Evolutionary conservation across 2,113 vertebrate genomes (phyloP), one percentile per base, ranked within the genome.

Genomic region (Silurus meridionalis): DNA sequence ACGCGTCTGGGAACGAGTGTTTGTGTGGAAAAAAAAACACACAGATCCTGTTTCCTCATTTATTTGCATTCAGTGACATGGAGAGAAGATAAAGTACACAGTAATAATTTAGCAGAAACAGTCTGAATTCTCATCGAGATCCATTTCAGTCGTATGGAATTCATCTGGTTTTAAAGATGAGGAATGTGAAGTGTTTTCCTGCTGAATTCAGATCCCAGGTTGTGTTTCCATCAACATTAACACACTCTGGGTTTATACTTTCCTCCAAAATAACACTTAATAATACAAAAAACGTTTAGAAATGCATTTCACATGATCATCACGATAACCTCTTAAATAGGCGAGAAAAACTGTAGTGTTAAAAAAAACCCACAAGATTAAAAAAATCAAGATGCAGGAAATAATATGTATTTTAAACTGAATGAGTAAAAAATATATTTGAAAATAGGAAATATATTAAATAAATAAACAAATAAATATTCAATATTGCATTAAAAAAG

Each of bases 1-100:
- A 78, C 55, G 28, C 8, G 64, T 69, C 50, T 58, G 25, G 75
- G 83, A 74, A 46, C 75, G 84, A 74, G 64, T 87, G 78, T 83
- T 61, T 87, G 83, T 82, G 58, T 53, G 81, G 83, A 69, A 60
- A 53, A 75, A 55, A 75, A 55, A 14, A 17, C 46, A 64, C 14
- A n/a, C 23, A n/a, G n/a, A 81, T 86, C 67, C 78, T 37, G 19
- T 81, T 86, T 55, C 58, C 67, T 74, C 57, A 63, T 86, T 74
- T 79, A 53, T 86, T 82, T 81, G 37, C 66, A 13, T 81, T 81
- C 46, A 71, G 23, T 60, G 37, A 86, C 53, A 60, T 60, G 53
- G 14, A 58, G 72, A 52, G 66, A 71, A 48, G 17, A 74, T 82
- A 71, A 86, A 81, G 67, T 75, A 74, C 66, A 63, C 67, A 50